These are phyloP conservation scores for Caradrina kadenii DNA, from an alignment of 2,888 invertebrate genomes.

Conservation along the genomic window DNA sequence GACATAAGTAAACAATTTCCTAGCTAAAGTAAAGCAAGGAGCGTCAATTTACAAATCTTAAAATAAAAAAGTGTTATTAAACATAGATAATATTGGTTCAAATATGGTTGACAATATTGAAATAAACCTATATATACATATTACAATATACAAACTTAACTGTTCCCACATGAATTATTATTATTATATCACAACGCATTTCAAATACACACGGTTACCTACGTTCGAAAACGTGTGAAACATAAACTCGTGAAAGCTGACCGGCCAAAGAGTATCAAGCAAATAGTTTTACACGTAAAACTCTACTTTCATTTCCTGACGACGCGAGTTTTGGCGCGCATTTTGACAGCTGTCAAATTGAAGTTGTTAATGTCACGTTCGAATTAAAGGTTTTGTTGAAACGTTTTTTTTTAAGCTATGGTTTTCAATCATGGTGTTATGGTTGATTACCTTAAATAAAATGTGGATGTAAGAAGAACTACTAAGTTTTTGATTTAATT, in stretches of 20 bases:
- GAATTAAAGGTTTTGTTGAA: conserved; percentile 9
- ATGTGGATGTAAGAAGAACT: conserved; percentile 25
- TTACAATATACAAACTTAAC: conserved; percentile 48
- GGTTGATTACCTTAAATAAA: conserved; percentile 18
- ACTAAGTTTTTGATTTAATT: conserved; percentile 29
- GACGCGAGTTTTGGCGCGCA: conserved; percentile 60
- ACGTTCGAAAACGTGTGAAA: conserved; percentile 85
- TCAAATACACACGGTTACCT: conserved; percentile 62
- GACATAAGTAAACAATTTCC: too few relatives aligned
- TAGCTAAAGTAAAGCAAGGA: too few relatives aligned
- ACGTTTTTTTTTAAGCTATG: conserved; percentile 1
- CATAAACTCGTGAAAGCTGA: conserved; percentile 82
- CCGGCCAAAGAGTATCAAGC: conserved; percentile 61
- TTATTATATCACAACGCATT: conserved; percentile 63
- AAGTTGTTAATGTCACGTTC: conserved; percentile 40
- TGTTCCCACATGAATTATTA: conserved; percentile 62
- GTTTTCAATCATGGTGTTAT: conserved; percentile 16
- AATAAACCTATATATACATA: too few relatives aligned
- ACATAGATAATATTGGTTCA: too few relatives aligned
- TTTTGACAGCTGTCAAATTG: conserved; percentile 72
- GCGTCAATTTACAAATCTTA: too few relatives aligned
- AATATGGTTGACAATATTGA: conserved; percentile 28
- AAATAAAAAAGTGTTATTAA: not conserved
- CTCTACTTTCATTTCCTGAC: conserved; percentile 72
- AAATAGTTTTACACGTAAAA: conserved; percentile 68